These are phyloP conservation scores for Tribolium freemani DNA, from an alignment of 2,888 invertebrate species.

Conservation along the genomic window DNA sequence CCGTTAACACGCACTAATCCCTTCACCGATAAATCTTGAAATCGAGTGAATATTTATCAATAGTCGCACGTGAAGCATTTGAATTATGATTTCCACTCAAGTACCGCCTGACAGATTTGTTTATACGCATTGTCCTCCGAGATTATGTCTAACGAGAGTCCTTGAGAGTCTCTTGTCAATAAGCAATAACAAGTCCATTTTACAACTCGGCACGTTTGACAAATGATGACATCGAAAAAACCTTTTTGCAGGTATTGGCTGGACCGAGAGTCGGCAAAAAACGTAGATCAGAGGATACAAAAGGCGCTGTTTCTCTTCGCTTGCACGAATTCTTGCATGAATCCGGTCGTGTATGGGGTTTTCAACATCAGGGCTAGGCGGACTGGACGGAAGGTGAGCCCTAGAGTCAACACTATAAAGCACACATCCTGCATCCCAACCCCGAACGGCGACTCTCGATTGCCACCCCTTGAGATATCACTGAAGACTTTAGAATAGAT, in stretches of 20 bases:
- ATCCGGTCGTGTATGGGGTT: constrained; percentile 94
- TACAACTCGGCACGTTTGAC: constrained; percentile 17
- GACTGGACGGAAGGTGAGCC: constrained; percentile 64
- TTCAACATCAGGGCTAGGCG: constrained; percentile 81
- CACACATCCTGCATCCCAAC: constrained; percentile 49
- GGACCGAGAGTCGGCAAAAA: constrained; percentile 78
- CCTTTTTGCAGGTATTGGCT: constrained; percentile 80
- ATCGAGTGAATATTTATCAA: constrained; percentile 4
- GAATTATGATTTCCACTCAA: constrained; percentile 16
- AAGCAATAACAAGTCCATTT: constrained; percentile 35
- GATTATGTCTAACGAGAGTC: constrained; percentile 46
- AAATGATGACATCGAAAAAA: constrained; percentile 15
- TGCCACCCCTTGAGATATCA: constrained; percentile 61
- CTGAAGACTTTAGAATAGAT: constrained; percentile 58
- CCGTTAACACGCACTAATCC: background rate
- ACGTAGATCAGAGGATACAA: constrained; percentile 84
- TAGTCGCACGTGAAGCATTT: constrained; percentile 1
- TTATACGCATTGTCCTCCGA: constrained; percentile 34
- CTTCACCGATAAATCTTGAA: background rate
- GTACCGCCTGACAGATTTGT: constrained; percentile 35
- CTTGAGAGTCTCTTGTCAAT: constrained; percentile 44
- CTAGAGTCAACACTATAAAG: constrained; percentile 58
- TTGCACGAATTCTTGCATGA: constrained; percentile 96
- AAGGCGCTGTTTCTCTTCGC: constrained; percentile 93
- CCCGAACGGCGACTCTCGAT: constrained; percentile 63